Conservation (phyloP, 2,113 vertebrate genomes). For the Anolis carolinensis region DNA sequence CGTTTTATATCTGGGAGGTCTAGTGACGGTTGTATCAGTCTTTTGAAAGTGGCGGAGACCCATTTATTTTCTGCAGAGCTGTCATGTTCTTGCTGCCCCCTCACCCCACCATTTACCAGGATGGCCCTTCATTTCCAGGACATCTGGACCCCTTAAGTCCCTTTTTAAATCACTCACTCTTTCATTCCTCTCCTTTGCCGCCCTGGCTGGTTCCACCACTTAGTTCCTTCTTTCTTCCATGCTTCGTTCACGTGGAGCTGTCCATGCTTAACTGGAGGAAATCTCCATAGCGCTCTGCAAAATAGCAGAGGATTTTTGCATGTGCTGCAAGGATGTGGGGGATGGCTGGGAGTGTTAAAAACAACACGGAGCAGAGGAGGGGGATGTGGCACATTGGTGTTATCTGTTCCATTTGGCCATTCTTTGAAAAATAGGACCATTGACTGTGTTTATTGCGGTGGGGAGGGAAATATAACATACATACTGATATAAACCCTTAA, state of each 20-base stretch:
- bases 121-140: background rate
- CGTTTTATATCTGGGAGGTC: background rate
- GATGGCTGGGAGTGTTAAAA: background rate
- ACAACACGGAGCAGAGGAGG: background rate
- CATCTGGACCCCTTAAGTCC: background rate
- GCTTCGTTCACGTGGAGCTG: conserved; percentile 37
- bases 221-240: conserved; percentile 13
- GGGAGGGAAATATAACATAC: no score
- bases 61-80: background rate
- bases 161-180: background rate
- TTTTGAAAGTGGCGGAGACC: background rate
- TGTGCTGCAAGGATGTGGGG: background rate
- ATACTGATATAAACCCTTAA: background rate
- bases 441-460: background rate
- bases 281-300: conserved; percentile 6
- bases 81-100: background rate
- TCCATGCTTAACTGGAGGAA: conserved; percentile 30
- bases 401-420: background rate
- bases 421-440: background rate
- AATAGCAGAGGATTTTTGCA: background rate
- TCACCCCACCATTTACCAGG: background rate
- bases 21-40: no score
- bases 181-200: background rate
- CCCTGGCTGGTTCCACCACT: background rate
- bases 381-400: background rate